phyloP scores from a whole-genome alignment of 30 jellyfish, hydroid and myxozoan species.

The Catostylus mosaicus region DNA sequence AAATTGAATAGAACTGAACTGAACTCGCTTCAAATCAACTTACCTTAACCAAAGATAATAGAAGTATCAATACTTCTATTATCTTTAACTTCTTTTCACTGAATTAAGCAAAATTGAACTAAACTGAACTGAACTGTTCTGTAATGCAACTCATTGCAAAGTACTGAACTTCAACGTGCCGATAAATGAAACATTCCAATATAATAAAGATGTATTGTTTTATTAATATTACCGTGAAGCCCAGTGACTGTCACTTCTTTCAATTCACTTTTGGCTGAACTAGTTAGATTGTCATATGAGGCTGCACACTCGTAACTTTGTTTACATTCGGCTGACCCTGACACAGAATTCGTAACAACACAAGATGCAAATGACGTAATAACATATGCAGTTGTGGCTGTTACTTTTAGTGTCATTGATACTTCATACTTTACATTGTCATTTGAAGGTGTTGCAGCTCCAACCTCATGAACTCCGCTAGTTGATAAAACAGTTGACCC shows the following conservation, averaged over 20 bases:
- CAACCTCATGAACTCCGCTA: constrained; percentile 28
- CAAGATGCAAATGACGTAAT: constrained; percentile 3
- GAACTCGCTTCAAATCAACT: too few species aligned
- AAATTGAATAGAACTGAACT: too few species aligned
- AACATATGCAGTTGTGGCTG: constrained; percentile 31
- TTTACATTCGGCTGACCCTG: constrained; percentile 39
- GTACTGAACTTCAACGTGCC: neutral
- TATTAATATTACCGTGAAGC: constrained; percentile 29
- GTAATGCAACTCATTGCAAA: too few species aligned
- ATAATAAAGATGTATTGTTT: neutral
- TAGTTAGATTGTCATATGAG: constrained; percentile 1
- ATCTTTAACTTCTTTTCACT: too few species aligned
- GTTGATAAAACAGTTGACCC: constrained; percentile 5
- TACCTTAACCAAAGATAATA: too few species aligned
- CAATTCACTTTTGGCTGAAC: constrained; percentile 1
- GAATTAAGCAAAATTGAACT: too few species aligned
- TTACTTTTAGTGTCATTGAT: constrained; percentile 21
- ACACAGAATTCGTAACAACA: neutral
- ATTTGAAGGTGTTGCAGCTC: neutral
- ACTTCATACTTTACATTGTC: constrained; percentile 13
- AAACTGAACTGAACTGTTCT: too few species aligned
- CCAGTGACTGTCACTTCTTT: constrained; percentile 42
- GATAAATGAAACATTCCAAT: too few species aligned
- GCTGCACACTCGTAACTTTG: constrained; percentile 41
- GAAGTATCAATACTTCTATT: too few species aligned